Conservation (phyloP, 2,113 vertebrate species). For the Geococcyx californianus region DNA sequence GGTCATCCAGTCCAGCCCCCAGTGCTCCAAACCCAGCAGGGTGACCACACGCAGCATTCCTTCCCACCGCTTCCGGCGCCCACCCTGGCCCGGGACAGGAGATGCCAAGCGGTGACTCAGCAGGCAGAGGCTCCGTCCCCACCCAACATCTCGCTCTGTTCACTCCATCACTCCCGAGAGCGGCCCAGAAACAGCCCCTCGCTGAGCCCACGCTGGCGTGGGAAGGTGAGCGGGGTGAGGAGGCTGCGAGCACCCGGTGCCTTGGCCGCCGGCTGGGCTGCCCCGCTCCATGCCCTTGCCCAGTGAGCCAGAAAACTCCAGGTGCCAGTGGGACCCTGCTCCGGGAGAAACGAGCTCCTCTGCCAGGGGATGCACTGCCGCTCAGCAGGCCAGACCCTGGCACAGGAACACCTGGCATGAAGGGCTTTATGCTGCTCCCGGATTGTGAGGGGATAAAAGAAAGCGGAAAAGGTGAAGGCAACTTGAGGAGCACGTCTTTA, state of each 20-base stretch:
- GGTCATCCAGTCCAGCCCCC: no score
- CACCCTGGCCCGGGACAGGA: background rate
- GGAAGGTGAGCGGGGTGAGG: background rate
- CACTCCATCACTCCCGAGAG: slow-evolving; percentile 53
- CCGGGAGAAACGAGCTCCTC: background rate
- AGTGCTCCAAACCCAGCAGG: background rate
- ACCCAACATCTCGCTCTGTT: slow-evolving; percentile 32
- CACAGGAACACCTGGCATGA: background rate
- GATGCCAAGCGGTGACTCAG: background rate
- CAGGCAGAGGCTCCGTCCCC: slow-evolving; percentile 4
- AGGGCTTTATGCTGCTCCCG: background rate
- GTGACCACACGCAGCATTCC: background rate
- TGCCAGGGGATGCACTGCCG: background rate
- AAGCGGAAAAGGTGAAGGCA: background rate
- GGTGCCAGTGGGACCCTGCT: background rate
- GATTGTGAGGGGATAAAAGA: background rate
- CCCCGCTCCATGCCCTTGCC: fast-evolving
- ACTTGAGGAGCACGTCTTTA: background rate
- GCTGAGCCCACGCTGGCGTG: background rate
- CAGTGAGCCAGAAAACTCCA: background rate
- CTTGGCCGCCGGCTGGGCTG: background rate
- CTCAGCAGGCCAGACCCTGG: background rate
- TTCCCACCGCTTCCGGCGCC: background rate
- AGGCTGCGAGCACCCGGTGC: background rate
- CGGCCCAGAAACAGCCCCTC: slow-evolving; percentile 33